A percentile compares a stretch with the other conserved stretches of the same genome.
Evolutionary conservation across 2,888 invertebrate genomes (phyloP).

Genomic region (Eristalis pertinax): DNA sequence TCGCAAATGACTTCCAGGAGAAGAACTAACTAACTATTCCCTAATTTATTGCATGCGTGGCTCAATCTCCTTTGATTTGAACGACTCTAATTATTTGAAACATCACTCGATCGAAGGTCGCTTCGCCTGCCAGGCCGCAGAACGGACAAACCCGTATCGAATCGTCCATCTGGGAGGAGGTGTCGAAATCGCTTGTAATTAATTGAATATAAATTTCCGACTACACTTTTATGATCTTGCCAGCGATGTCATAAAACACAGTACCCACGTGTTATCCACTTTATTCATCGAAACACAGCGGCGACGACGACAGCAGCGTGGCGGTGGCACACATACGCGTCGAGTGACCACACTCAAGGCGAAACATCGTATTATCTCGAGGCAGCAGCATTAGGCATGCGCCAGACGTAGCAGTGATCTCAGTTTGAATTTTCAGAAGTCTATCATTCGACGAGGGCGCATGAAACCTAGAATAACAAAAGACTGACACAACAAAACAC

Average conservation of each 20-base stretch:
- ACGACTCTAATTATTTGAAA: background rate
- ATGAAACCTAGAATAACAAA: background rate
- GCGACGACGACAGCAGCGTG: too few relatives aligned
- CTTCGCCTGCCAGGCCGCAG: background rate
- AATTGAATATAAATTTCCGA: constrained; percentile 6
- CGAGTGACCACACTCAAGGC: background rate
- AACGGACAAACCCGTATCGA: background rate
- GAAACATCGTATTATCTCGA: background rate
- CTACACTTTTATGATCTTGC: constrained; percentile 7
- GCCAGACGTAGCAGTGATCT: constrained; percentile 14
- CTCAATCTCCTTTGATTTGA: background rate
- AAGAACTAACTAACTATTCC: background rate
- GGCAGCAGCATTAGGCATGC: background rate
- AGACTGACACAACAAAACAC: background rate
- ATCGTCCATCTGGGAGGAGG: constrained; percentile 1
- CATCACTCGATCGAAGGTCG: background rate
- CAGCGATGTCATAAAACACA: background rate
- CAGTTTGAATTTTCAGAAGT: constrained; percentile 3
- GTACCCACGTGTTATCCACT: background rate
- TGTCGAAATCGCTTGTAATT: constrained; percentile 15
- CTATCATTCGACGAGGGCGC: background rate
- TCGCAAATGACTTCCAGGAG: background rate
- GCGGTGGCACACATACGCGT: background rate
- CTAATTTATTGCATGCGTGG: background rate
- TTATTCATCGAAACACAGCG: background rate